Percentiles rank a stretch among this genome's conserved stretches.
Conservation (phyloP, 2,113 vertebrate species). For the Pollimyrus isidori region DNA sequence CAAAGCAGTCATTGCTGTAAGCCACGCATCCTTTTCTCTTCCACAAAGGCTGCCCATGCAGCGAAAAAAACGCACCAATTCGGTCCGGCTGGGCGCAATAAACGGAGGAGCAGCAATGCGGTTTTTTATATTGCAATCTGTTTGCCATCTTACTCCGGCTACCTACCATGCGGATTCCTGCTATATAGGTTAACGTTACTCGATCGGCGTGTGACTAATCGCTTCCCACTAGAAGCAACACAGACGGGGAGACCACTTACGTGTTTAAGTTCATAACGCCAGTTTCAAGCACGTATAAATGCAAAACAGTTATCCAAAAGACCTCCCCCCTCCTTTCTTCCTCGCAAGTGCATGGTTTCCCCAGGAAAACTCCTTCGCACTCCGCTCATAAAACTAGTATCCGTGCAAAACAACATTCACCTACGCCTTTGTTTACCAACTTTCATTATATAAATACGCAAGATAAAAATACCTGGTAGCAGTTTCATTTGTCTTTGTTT, state of each 20-base stretch:
- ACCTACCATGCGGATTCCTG: neutral
- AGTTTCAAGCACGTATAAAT: neutral
- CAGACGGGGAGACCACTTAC: neutral
- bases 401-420: neutral
- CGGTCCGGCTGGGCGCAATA: neutral
- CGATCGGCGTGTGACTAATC: constrained; percentile 1
- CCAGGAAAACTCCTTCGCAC: neutral
- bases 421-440: neutral
- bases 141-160: constrained; percentile 2
- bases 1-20: neutral
- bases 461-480: constrained; percentile 47
- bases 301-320: neutral
- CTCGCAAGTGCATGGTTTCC: neutral
- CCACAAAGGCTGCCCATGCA: neutral
- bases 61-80: neutral
- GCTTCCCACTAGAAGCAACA: neutral
- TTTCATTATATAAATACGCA: neutral
- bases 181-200: neutral
- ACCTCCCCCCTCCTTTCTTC: neutral
- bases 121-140: constrained; percentile 5
- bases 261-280: neutral
- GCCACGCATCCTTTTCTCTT: neutral
- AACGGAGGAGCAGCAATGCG: constrained; percentile 8
- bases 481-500: constrained; percentile 54
- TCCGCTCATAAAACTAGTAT: neutral